These are phyloP conservation scores for Otus sunia DNA, from an alignment of 2,113 vertebrate genomes.

Conservation along the genomic window DNA sequence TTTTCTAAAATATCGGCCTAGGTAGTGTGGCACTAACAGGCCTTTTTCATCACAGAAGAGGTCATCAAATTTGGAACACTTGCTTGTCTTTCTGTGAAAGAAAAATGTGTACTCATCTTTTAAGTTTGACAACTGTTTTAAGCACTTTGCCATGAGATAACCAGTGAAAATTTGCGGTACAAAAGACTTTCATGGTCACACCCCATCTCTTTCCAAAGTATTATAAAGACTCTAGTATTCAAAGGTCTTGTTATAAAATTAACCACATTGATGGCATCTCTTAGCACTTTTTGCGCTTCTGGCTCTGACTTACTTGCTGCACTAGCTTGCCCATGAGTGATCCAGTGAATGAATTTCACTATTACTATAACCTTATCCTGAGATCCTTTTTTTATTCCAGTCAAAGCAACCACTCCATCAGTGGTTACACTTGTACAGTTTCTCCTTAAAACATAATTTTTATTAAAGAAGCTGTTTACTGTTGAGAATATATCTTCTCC, in stretches of 20 bases:
- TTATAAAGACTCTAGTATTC: background rate
- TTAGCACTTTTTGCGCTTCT: background rate
- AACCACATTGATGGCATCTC: background rate
- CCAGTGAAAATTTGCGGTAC: background rate
- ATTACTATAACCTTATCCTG: background rate
- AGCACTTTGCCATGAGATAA: background rate
- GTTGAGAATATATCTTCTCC: background rate
- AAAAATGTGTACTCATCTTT: background rate
- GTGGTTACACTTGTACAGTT: background rate
- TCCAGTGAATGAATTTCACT: background rate
- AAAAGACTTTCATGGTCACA: background rate
- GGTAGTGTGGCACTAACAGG: background rate
- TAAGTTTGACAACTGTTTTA: background rate
- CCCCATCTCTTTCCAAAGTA: background rate
- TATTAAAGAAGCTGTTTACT: rapidly evolving
- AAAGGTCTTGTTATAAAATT: background rate
- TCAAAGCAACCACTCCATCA: background rate
- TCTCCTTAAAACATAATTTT: background rate
- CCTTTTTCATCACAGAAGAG: background rate
- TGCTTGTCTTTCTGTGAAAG: background rate
- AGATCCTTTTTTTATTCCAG: background rate
- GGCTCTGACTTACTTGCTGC: background rate
- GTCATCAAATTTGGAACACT: background rate
- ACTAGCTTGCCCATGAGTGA: background rate
- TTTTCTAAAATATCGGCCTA: background rate